phyloP scores from a whole-genome alignment of 2,113 vertebrate species.

The Scomber colias region DNA sequence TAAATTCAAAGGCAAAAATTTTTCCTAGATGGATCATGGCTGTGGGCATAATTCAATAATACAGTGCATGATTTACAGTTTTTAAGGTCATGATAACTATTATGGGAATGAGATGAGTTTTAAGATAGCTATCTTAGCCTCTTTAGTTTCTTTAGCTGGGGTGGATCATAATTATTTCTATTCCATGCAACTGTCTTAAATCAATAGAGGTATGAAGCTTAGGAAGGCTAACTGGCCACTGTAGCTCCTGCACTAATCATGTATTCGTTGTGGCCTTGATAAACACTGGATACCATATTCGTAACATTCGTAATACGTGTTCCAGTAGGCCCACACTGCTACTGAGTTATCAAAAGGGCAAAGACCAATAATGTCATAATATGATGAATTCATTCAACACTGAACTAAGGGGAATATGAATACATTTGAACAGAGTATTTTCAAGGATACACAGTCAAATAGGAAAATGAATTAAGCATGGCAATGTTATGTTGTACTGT shows the following conservation, averaged over 20 bases:
- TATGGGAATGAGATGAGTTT: not conserved
- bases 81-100: not conserved
- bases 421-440: not conserved
- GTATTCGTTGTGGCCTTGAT: not conserved
- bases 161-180: not conserved
- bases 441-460: not conserved
- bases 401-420: not conserved
- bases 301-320: no score
- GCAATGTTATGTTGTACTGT: no score
- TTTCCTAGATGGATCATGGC: constrained; percentile 46
- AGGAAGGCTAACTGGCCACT: not conserved
- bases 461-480: not conserved
- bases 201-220: not conserved
- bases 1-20: constrained; percentile 48
- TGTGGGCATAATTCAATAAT: constrained; percentile 3
- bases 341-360: not conserved
- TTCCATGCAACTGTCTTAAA: not conserved
- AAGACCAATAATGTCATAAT: not conserved
- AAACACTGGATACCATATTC: not conserved
- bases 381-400: accelerated
- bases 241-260: not conserved
- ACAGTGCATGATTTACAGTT: not conserved
- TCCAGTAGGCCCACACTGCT: not conserved
- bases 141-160: not conserved
- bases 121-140: not conserved